Conservation (phyloP, 2,113 vertebrate genomes). For the Salminus brasiliensis region DNA sequence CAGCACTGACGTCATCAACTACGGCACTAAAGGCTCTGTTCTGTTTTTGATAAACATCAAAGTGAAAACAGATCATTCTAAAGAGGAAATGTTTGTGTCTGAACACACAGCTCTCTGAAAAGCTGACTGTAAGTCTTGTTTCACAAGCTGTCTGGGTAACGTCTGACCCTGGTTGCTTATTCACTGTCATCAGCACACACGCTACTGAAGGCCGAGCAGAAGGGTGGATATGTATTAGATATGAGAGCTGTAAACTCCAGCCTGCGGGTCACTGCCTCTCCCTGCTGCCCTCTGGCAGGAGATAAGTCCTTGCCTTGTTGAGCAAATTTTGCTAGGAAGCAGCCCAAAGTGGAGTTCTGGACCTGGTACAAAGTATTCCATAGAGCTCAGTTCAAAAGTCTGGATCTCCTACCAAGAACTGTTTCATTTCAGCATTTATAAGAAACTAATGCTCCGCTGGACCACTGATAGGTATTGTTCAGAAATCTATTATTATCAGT, state of each 20-base stretch:
- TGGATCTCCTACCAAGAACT: not conserved
- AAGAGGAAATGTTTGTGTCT: not conserved
- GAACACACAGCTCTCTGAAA: not conserved
- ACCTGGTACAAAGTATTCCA: not conserved
- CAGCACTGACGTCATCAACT: no score
- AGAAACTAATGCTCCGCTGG: no score
- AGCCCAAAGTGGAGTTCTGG: not conserved
- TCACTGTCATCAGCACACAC: not conserved
- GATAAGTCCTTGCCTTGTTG: not conserved
- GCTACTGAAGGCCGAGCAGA: not conserved
- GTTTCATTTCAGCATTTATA: not conserved
- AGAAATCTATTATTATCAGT: no score
- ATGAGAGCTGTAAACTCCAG: constrained; percentile 17
- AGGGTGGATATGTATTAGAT: constrained; percentile 12
- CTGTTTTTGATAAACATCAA: no score
- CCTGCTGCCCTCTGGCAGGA: not conserved
- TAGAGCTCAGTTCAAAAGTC: not conserved
- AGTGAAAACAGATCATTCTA: no score
- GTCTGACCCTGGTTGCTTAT: not conserved
- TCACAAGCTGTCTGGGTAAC: constrained; percentile 3
- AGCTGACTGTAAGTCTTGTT: not conserved
- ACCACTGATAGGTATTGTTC: no score
- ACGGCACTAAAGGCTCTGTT: no score
- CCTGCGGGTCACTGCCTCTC: constrained; percentile 2
- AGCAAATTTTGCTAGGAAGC: not conserved